These are phyloP conservation scores for Pollenia labialis DNA, from an alignment of 2,888 invertebrate genomes.

Conservation along the genomic window DNA sequence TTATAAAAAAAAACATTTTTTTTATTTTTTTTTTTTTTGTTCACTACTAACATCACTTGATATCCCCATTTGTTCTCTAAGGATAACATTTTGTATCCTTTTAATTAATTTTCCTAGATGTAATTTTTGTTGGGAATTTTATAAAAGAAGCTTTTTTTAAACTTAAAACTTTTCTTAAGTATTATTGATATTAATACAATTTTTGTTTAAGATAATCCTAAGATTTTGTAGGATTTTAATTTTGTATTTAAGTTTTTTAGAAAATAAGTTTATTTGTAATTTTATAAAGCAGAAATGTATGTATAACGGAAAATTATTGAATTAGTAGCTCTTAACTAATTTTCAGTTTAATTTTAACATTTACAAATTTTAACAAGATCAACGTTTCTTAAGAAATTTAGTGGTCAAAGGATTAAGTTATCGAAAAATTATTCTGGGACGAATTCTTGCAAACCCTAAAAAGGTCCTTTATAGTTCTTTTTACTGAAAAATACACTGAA, in stretches of 20 bases:
- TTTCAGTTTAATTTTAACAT: too few relatives aligned
- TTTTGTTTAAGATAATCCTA: conserved; percentile 54
- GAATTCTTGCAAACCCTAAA: too few relatives aligned
- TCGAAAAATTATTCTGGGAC: too few relatives aligned
- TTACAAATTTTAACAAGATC: too few relatives aligned
- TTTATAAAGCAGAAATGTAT: too few relatives aligned
- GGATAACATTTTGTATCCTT: conserved; percentile 3
- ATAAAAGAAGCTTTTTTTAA: conserved; percentile 29
- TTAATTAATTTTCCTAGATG: conserved; percentile 16
- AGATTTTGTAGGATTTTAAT: conserved; percentile 72
- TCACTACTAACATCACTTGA: conserved; percentile 6
- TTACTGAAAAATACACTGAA: too few relatives aligned
- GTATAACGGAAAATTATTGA: too few relatives aligned
- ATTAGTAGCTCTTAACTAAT: too few relatives aligned
- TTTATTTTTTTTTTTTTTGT: not conserved
- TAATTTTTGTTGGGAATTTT: conserved; percentile 70
- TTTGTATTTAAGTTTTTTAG: not conserved
- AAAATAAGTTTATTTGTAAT: not conserved
- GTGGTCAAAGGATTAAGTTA: too few relatives aligned
- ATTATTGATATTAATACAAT: not conserved
- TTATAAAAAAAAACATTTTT: not conserved
- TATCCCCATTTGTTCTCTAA: not conserved
- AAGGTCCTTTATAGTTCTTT: too few relatives aligned
- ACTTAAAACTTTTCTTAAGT: conserved; percentile 20
- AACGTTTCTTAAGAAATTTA: too few relatives aligned